Evolutionary conservation across 2,888 invertebrate species (phyloP).

Genomic region (Chrysotoxum bicinctum): DNA sequence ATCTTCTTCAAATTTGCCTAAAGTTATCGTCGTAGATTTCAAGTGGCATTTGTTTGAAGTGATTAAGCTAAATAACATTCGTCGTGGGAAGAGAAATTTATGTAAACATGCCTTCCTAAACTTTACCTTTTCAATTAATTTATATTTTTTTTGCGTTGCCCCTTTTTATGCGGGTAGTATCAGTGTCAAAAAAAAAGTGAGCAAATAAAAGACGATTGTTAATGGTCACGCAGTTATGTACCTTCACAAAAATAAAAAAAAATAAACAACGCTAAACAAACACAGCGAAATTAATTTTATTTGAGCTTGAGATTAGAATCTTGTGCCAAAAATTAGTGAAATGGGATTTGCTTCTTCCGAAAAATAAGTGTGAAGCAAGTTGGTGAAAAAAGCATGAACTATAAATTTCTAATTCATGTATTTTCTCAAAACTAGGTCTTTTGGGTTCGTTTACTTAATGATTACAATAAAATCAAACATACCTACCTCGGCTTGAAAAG

Average conservation of each 20-base stretch:
- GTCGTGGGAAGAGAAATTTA: slow-evolving; percentile 61
- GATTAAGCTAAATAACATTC: slow-evolving; percentile 15
- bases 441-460: not conserved
- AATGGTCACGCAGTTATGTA: slow-evolving; percentile 58
- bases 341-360: slow-evolving; percentile 31
- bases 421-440: slow-evolving; percentile 7
- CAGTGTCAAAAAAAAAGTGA: slow-evolving; percentile 19
- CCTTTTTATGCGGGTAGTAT: not conserved
- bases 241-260: not conserved
- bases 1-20: not conserved
- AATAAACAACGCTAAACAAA: not conserved
- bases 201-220: slow-evolving; percentile 57
- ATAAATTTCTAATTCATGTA: slow-evolving; percentile 14
- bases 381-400: not conserved
- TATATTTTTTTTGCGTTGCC: not conserved
- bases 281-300: slow-evolving; percentile 20
- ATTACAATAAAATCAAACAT: not conserved
- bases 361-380: slow-evolving; percentile 55
- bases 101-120: slow-evolving; percentile 42
- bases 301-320: slow-evolving; percentile 47
- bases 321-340: slow-evolving; percentile 37
- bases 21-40: not conserved
- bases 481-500: not conserved
- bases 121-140: slow-evolving; percentile 61
- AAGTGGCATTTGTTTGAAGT: slow-evolving; percentile 2